Conservation (phyloP, 2,888 invertebrate genomes). For the Tenthredo distinguenda region DNA sequence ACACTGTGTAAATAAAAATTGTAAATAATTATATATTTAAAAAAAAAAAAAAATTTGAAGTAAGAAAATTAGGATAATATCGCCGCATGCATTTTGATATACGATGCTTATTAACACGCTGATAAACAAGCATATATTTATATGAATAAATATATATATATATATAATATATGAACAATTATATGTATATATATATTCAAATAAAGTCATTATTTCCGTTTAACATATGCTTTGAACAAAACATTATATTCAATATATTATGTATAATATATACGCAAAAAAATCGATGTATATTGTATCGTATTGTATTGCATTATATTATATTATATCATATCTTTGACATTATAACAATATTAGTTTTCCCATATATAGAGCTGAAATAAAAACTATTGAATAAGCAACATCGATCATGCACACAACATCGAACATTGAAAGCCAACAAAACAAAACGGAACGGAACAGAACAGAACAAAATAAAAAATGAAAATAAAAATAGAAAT, state of each 20-base stretch:
- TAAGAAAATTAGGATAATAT: not conserved
- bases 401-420: conserved; percentile 69
- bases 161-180: not conserved
- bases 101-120: conserved; percentile 16
- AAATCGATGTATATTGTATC: not conserved
- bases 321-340: not conserved
- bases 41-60: not conserved
- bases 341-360: not conserved
- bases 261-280: not conserved
- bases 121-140: not conserved
- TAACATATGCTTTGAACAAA: not conserved
- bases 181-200: not conserved
- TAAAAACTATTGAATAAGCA: conserved; percentile 55
- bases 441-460: conserved; percentile 57
- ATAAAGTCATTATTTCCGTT: not conserved
- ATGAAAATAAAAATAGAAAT: conserved; percentile 52
- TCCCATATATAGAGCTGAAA: conserved; percentile 54
- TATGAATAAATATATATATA: not conserved
- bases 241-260: not conserved
- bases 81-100: conserved; percentile 19
- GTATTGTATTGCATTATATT: not conserved
- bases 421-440: conserved; percentile 71
- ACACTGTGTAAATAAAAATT: not conserved
- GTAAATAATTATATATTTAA: not conserved
- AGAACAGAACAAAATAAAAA: conserved; percentile 59